phyloP scores from a whole-genome alignment of 2,888 invertebrate species.

The Corythucha ciliata region DNA sequence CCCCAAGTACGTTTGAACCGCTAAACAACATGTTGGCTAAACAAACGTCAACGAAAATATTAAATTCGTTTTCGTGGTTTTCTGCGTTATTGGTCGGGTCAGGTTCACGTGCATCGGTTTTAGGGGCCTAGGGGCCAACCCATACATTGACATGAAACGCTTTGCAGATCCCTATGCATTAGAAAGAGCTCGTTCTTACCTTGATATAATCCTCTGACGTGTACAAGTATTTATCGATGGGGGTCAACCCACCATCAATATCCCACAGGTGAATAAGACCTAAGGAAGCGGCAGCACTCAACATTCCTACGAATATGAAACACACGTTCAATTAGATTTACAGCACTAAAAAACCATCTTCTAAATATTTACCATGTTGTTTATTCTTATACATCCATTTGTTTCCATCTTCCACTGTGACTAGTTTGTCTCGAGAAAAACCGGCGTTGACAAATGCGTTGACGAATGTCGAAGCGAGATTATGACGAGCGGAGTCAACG shows the following conservation, averaged over 20 bases:
- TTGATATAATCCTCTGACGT: slow-evolving; percentile 93
- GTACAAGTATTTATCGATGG: slow-evolving; percentile 96
- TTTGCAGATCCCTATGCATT: no score
- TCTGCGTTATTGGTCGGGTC: no score
- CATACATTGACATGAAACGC: no score
- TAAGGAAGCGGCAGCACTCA: slow-evolving; percentile 93
- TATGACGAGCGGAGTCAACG: slow-evolving; percentile 91
- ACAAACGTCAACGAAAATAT: no score
- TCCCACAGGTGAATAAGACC: slow-evolving; percentile 97
- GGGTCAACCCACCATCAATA: slow-evolving; percentile 93
- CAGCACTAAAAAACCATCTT: background rate
- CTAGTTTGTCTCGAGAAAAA: slow-evolving; percentile 90
- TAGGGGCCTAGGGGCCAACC: no score
- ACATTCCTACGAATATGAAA: slow-evolving; percentile 54
- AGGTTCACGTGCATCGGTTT: no score
- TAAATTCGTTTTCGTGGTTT: no score
- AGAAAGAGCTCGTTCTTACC: no score
- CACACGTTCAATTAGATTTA: background rate
- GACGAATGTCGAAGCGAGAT: slow-evolving; percentile 93
- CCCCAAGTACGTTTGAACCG: no score
- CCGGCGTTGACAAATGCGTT: slow-evolving; percentile 99
- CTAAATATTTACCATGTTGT: slow-evolving; percentile 53
- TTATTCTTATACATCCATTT: slow-evolving; percentile 95
- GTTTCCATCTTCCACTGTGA: slow-evolving; percentile 73
- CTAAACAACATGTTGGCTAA: no score